Evolutionary conservation across 2,797 vertebrate species (phyloP).

Genomic region (Astyanax mexicanus): DNA sequence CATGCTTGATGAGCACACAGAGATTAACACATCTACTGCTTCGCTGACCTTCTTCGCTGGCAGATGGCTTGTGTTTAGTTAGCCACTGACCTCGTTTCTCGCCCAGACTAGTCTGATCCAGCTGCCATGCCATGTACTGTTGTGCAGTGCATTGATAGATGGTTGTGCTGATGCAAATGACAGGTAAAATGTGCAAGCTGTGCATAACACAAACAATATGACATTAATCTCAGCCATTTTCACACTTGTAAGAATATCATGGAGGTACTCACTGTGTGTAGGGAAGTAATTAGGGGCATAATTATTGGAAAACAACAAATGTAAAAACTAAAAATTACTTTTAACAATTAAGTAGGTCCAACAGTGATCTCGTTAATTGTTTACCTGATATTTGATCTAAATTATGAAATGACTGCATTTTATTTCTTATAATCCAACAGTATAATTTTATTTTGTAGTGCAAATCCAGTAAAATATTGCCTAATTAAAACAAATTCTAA

Average conservation of each 20-base stretch:
- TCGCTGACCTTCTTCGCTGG: background rate
- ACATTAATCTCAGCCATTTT: background rate
- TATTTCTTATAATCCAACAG: too few relatives aligned
- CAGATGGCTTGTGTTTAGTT: constrained; percentile 46
- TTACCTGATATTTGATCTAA: too few relatives aligned
- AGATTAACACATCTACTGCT: constrained; percentile 36
- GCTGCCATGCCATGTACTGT: background rate
- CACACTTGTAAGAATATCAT: background rate
- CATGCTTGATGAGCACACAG: constrained; percentile 8
- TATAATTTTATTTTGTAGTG: too few relatives aligned
- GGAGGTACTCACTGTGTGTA: too few relatives aligned
- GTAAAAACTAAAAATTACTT: too few relatives aligned
- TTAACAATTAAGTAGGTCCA: too few relatives aligned
- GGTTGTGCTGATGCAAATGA: background rate
- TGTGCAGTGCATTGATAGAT: background rate
- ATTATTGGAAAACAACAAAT: background rate
- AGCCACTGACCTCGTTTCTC: constrained; percentile 49
- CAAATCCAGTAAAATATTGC: too few relatives aligned
- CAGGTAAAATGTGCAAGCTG: constrained; percentile 10
- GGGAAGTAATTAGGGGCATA: background rate
- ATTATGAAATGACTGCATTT: too few relatives aligned
- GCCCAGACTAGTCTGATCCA: constrained; percentile 14
- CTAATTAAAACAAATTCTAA: too few relatives aligned
- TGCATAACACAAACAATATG: too few relatives aligned
- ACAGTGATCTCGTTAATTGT: too few relatives aligned